A percentile compares a stretch with the other conserved stretches of the same genome.
Conservation (phyloP, 2,888 invertebrate species). For the Penaeus monodon region DNA sequence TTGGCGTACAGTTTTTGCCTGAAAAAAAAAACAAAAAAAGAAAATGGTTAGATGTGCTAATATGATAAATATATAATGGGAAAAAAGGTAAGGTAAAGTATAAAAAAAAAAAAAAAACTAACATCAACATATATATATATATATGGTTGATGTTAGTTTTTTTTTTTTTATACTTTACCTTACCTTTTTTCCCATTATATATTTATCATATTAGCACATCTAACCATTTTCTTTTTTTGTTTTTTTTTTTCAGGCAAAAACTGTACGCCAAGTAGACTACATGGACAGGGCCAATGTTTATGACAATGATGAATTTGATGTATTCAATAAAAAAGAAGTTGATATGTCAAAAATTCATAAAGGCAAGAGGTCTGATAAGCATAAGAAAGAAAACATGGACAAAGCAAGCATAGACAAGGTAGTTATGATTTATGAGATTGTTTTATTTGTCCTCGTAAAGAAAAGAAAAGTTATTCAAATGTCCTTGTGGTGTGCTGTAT, state of each 20-base stretch:
- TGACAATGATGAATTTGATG: slow-evolving; percentile 83
- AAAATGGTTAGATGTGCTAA: neutral
- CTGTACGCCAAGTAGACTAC: slow-evolving; percentile 68
- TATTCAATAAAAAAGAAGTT: slow-evolving; percentile 78
- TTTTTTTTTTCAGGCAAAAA: slow-evolving; percentile 75
- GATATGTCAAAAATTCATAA: slow-evolving; percentile 72
- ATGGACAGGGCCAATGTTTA: slow-evolving; percentile 77
- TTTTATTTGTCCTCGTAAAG: no score
- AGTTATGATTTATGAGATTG: neutral
- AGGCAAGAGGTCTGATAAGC: slow-evolving; percentile 71
- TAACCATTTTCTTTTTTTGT: slow-evolving; percentile 59
- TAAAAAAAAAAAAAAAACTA: no score
- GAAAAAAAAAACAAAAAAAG: slow-evolving; percentile 67
- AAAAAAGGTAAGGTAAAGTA: no score
- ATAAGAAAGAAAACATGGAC: neutral
- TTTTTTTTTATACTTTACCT: no score
- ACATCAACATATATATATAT: no score
- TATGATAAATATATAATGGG: no score
- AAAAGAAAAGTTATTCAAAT: no score
- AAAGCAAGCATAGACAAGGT: slow-evolving; percentile 37
- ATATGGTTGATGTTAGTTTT: no score
- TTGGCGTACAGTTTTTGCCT: slow-evolving; percentile 76
- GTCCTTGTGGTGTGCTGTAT: no score
- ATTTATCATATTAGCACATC: no score
- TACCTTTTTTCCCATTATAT: no score